Evolutionary conservation across 2,888 invertebrate genomes (phyloP).

Genomic region (Drosophila peninsularis): DNA sequence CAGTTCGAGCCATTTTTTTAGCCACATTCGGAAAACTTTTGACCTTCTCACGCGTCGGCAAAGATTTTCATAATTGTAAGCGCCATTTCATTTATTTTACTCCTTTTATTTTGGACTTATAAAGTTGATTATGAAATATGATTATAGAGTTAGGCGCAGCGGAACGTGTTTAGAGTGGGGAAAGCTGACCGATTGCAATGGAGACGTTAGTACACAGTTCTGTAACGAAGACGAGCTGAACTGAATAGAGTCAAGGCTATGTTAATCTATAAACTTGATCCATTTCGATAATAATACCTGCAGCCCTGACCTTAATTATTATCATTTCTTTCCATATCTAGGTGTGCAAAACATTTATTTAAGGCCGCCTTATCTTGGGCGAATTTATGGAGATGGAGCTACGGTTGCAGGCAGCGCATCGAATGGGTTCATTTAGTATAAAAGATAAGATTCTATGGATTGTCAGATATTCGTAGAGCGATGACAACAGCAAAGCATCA

Average conservation of each 20-base stretch:
- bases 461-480: constrained; percentile 3
- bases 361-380: not conserved
- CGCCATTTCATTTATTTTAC: constrained; percentile 52
- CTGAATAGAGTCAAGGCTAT: too few relatives aligned
- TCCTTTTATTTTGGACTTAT: constrained; percentile 13
- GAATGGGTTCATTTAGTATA: constrained; percentile 18
- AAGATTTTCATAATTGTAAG: constrained; percentile 57
- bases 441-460: constrained; percentile 14
- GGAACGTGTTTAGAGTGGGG: constrained; percentile 11
- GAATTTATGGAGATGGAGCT: constrained; percentile 9
- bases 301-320: constrained; percentile 9
- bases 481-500: constrained; percentile 7
- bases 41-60: constrained; percentile 72
- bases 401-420: constrained; percentile 9
- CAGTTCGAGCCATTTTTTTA: constrained; percentile 8
- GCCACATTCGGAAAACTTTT: constrained; percentile 57
- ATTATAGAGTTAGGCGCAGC: constrained; percentile 34
- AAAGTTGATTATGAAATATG: constrained; percentile 44
- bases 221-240: not conserved
- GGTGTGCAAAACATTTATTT: constrained; percentile 3
- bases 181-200: constrained; percentile 7
- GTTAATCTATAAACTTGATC: not conserved
- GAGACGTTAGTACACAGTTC: not conserved
- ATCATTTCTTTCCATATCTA: not conserved
- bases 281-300: not conserved